These are phyloP conservation scores for Upupa epops DNA, from an alignment of 2,113 vertebrate species.

Conservation along the genomic window DNA sequence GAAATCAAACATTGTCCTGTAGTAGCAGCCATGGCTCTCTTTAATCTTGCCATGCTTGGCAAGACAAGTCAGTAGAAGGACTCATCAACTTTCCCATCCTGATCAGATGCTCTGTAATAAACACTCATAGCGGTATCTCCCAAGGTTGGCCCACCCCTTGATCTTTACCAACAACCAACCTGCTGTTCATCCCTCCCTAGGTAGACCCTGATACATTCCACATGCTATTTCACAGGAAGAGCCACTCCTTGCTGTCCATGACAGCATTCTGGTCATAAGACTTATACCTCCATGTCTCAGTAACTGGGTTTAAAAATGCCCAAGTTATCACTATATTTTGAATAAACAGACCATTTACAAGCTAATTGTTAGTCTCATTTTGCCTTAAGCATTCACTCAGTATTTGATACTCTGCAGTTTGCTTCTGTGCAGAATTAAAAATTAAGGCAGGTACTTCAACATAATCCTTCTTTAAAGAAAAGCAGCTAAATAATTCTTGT, in stretches of 20 bases:
- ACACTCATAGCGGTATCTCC: no score
- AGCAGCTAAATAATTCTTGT: neutral
- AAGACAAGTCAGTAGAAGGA: neutral
- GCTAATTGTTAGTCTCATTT: neutral
- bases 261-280: no score
- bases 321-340: neutral
- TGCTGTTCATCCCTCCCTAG: no score
- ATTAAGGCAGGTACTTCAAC: neutral
- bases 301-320: neutral
- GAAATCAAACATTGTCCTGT: neutral
- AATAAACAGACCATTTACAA: neutral
- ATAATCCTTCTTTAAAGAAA: neutral
- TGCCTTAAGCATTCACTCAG: neutral
- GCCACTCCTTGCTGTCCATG: no score
- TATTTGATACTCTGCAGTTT: neutral
- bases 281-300: no score
- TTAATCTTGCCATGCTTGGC: neutral
- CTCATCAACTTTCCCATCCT: no score
- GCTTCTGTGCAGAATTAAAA: neutral
- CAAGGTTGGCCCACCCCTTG: no score
- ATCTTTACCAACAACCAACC: no score
- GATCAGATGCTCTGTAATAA: no score
- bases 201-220: no score
- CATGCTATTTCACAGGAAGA: no score
- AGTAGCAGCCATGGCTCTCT: neutral